These are phyloP conservation scores for Adela reaumurella DNA, from an alignment of 2,888 invertebrate species.

Conservation along the genomic window DNA sequence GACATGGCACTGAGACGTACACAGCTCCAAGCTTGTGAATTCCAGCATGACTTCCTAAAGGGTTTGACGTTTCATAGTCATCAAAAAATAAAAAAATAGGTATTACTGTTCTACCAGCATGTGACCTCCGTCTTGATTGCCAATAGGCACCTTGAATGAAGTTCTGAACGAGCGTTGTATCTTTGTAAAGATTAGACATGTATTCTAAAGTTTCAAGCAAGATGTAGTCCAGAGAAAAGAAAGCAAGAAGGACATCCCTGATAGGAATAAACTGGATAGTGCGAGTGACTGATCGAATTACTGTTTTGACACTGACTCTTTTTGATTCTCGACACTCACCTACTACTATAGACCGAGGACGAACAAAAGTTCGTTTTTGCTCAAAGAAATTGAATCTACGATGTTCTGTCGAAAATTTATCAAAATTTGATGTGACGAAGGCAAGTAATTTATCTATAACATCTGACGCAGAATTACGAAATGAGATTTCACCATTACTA, in stretches of 20 bases:
- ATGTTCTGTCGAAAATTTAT: too few species aligned
- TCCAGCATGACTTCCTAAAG: slow-evolving; percentile 9
- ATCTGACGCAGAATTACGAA: too few species aligned
- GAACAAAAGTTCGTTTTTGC: too few species aligned
- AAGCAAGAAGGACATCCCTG: background rate
- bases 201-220: background rate
- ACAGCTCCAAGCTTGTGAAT: slow-evolving; percentile 11
- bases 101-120: slow-evolving; percentile 2
- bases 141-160: background rate
- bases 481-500: too few species aligned
- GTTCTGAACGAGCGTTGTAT: background rate
- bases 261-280: background rate
- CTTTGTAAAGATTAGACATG: background rate
- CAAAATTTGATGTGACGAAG: too few species aligned
- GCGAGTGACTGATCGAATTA: too few species aligned
- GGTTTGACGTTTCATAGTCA: slow-evolving; percentile 12
- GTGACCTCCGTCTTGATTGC: too few species aligned
- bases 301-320: too few species aligned
- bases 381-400: too few species aligned
- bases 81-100: slow-evolving; percentile 12
- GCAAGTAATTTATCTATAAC: too few species aligned
- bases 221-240: background rate
- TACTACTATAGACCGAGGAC: too few species aligned
- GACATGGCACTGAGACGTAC: slow-evolving; percentile 11
- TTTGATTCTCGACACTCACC: too few species aligned